phyloP scores from a whole-genome alignment of 2,113 vertebrate species.

The Nesoenas mayeri region DNA sequence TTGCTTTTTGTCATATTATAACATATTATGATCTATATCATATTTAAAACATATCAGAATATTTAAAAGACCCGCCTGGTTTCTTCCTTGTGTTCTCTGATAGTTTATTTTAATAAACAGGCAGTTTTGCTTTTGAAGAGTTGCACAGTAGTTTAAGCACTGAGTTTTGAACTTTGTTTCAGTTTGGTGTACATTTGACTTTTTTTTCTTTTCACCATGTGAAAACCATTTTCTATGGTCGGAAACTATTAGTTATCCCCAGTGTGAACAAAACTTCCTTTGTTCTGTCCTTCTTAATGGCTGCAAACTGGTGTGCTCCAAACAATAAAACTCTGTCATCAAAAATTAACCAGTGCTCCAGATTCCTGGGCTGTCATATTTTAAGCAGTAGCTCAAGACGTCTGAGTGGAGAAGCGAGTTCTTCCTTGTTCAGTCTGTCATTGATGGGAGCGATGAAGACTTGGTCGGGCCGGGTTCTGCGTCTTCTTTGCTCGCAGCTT shows the following conservation, averaged over 20 bases:
- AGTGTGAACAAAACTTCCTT: slow-evolving; percentile 82
- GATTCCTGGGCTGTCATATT: not conserved
- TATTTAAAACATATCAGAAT: not conserved
- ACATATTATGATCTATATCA: not conserved
- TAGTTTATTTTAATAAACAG: not conserved
- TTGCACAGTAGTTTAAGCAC: slow-evolving; percentile 18
- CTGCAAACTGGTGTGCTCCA: slow-evolving; percentile 69
- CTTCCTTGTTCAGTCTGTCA: not conserved
- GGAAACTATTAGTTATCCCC: slow-evolving; percentile 76
- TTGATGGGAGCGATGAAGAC: not conserved
- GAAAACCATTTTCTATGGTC: slow-evolving; percentile 79
- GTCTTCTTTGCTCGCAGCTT: not conserved
- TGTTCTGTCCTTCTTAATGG: slow-evolving; percentile 71
- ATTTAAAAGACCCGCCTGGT: not conserved
- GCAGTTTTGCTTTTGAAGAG: not conserved
- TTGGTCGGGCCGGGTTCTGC: not conserved
- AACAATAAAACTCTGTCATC: slow-evolving; percentile 75
- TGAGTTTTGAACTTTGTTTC: slow-evolving; percentile 65
- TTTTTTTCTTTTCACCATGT: slow-evolving; percentile 44
- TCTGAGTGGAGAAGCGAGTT: not conserved
- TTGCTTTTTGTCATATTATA: not conserved
- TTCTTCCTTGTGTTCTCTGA: not conserved
- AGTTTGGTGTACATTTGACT: slow-evolving; percentile 70
- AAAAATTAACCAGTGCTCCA: slow-evolving; percentile 38
- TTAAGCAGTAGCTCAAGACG: not conserved